Evolutionary conservation across 2,113 vertebrate genomes (phyloP).

Genomic region (Chinchilla lanigera): DNA sequence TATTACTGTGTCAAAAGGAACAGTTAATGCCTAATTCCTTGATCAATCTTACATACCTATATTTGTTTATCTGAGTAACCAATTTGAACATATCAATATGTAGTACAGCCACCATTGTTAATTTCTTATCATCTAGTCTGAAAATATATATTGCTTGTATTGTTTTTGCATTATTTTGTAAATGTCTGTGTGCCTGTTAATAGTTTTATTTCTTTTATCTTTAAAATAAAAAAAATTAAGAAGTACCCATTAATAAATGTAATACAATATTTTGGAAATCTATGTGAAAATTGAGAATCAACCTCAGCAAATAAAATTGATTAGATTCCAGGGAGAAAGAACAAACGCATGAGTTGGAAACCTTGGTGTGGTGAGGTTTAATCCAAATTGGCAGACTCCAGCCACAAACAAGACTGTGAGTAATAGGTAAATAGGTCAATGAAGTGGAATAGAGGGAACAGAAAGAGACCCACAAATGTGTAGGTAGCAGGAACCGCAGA

Average conservation of each 20-base stretch:
- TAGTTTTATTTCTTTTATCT: too few relatives aligned
- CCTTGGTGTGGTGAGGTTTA: not conserved
- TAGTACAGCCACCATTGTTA: too few relatives aligned
- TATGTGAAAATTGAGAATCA: not conserved
- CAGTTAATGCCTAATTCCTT: too few relatives aligned
- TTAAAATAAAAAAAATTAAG: not conserved
- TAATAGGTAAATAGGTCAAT: not conserved
- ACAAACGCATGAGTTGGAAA: conserved; percentile 17
- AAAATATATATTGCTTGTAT: too few relatives aligned
- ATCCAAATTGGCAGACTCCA: not conserved
- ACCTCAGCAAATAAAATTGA: not conserved
- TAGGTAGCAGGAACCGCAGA: not conserved
- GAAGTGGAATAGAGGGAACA: not conserved
- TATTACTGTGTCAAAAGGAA: too few relatives aligned
- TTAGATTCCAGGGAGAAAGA: not conserved
- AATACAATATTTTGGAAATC: not conserved
- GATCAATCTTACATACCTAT: too few relatives aligned
- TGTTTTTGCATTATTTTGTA: too few relatives aligned
- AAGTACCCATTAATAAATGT: not conserved
- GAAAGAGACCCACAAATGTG: not conserved
- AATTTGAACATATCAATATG: too few relatives aligned
- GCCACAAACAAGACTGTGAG: not conserved
- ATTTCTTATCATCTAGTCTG: too few relatives aligned
- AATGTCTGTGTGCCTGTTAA: too few relatives aligned
- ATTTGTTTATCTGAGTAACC: too few relatives aligned